Evolutionary conservation across 2,888 invertebrate genomes (phyloP), one percentile per base, ranked within the genome.

Genomic region (Zele albiditarsus): DNA sequence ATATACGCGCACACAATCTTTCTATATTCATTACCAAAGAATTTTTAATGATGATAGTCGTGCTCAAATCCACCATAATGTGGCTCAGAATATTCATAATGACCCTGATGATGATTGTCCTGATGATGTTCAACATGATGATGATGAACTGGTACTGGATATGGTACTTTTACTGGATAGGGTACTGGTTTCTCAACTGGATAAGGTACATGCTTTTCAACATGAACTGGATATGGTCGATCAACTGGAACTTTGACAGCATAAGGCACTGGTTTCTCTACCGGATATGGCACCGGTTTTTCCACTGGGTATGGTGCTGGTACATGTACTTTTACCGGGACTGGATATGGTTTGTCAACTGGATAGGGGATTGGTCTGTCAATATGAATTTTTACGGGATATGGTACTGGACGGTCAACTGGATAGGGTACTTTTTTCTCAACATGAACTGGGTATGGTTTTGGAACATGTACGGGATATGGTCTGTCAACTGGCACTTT

Each of bases 261-360:
- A 82, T 91, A 91, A 28, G 93, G 91, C 68, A 92, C 92, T 16
- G 92, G 93, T 85, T 91, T 93, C 81, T 93, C 93, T 65, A 94
- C 93, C 66, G 92, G 92, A 77, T 91, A 90, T 1, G 94, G 92
- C 42, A 91, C 89, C 14, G 90, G 91, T 79, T 90, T 91, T 78
- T 80, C 79, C 23, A 94, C 93, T 25, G 93, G 93, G 87, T 94
- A 94, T 28, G 94, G 94, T 10, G 91, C 92, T 20, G 94, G 94
- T 49, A 93, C 92, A 12, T 92, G 94, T 31, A 95, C 94, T 87
- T 94, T 93, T 1, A 94, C 94, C 66, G 94, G 94, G 90, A 80
- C 78, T 28, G 83, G 81, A 1, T 83, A 76, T 94, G 94, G 78
- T 94, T 94, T 88, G 93, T 93, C 93, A 49, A 94, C 93, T 66